Conservation (phyloP, 2,113 vertebrate species). For the Mus pahari region DNA sequence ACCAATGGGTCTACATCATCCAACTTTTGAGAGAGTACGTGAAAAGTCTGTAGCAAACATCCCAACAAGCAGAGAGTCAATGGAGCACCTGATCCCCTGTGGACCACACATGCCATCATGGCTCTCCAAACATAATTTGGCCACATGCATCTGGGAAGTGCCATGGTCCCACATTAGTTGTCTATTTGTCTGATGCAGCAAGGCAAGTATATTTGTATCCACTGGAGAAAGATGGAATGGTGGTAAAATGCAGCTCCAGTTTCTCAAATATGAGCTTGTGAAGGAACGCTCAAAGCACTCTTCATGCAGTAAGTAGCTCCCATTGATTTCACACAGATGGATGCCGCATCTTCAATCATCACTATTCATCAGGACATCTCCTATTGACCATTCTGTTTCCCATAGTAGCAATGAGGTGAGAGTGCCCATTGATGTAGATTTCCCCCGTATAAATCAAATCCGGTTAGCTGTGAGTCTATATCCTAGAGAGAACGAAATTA, state of each 20-base stretch:
- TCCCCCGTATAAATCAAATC: conserved; percentile 91
- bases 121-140: conserved; percentile 85
- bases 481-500: conserved; percentile 90
- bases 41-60: conserved; percentile 88
- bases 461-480: conserved; percentile 89
- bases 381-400: conserved; percentile 90
- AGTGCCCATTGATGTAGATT: conserved; percentile 88
- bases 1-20: conserved; percentile 97
- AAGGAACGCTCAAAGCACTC: conserved; percentile 86
- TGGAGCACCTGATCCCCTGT: conserved; percentile 84
- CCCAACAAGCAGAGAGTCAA: conserved; percentile 88
- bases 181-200: conserved; percentile 62
- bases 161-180: conserved; percentile 92
- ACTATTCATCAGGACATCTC: conserved; percentile 88
- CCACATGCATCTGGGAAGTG: conserved; percentile 86
- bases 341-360: conserved; percentile 88
- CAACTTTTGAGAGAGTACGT: conserved; percentile 92
- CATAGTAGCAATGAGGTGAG: conserved; percentile 86
- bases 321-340: conserved; percentile 87
- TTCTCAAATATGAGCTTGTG: conserved; percentile 84
- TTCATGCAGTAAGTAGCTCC: conserved; percentile 87
- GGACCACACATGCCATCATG: conserved; percentile 82
- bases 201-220: conserved; percentile 89
- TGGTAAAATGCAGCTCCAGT: conserved; percentile 78
- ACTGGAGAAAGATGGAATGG: conserved; percentile 77